phyloP scores from a whole-genome alignment of 2,113 vertebrate genomes.

The Barbus barbus region DNA sequence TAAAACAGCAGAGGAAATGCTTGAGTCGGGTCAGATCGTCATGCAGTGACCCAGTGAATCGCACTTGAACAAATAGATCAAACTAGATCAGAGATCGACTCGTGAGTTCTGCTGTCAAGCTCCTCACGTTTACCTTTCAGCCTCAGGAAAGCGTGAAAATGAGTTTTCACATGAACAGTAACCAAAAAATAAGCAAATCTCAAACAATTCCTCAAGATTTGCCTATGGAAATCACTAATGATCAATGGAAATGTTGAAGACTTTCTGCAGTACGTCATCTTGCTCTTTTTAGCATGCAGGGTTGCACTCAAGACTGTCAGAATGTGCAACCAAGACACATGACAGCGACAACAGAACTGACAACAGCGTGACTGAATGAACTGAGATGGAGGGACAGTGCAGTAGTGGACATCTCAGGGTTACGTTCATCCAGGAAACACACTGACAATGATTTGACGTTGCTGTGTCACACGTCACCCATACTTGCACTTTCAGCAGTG shows the following conservation, averaged over 20 bases:
- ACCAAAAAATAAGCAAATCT: constrained; percentile 4
- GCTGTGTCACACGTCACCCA: neutral
- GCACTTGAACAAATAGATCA: constrained; percentile 63
- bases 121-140: neutral
- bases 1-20: constrained; percentile 52
- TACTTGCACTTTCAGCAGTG: neutral
- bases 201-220: neutral
- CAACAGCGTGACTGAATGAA: constrained; percentile 28
- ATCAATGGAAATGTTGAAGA: neutral
- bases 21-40: constrained; percentile 66
- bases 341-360: constrained; percentile 6
- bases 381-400: neutral
- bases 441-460: neutral
- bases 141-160: constrained; percentile 21
- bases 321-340: neutral
- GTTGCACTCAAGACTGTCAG: neutral
- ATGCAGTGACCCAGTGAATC: constrained; percentile 70
- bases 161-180: neutral
- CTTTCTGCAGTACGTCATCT: neutral
- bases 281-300: constrained; percentile 8
- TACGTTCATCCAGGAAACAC: neutral
- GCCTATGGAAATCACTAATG: neutral
- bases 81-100: constrained; percentile 66
- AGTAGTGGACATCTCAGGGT: neutral
- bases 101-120: constrained; percentile 27